Evolutionary conservation across 2,888 invertebrate genomes (phyloP), one percentile per base, ranked within the genome.

Genomic region (Nysson spinosus): DNA sequence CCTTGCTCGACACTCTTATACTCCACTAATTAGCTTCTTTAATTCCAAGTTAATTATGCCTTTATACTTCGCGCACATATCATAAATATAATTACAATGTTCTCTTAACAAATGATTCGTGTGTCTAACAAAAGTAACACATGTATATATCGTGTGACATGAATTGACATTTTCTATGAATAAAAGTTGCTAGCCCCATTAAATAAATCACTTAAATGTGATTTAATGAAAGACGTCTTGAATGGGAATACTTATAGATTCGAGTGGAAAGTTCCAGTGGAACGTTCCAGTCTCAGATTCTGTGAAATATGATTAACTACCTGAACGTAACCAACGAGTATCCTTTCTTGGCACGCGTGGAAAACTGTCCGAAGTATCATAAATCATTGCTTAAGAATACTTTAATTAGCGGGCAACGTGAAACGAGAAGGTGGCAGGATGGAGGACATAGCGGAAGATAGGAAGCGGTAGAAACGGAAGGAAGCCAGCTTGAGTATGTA

Each of bases 401-500:
- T 65, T 74, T 46, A 68, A 74, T 74, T 60, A 55, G 30, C 16
- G 22, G 20, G 19, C 30, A 9, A 24, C 43, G 34, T 26, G 35
- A 16, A 44, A 11, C 28, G 12, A n/a, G 30, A 26, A 34, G 46
- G 50, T 19, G 43, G 34, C 24, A 37, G 42, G 17, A 49, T 47
- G 11, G 11, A 30, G 54, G 37, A 32, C 28, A 30, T 3, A 12
- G 6, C 14, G 4, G 35, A 19, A 24, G 39, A 24, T 17, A 17
- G 30, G 32, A 39, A 34, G n/a, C 19, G 30, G 40, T 20, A 12
- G 46, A 68, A 75, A 40, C 66, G 65, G 69, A 72, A 66, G 75
- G 68, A 72, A 68, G 76, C 42, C 58, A 35, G 47, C 57, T 57
- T 65, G 76, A 70, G 77, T 79, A 83, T 81, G 81, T 79, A 80